These are phyloP conservation scores for Amblyjoppa fuscipennis DNA, from an alignment of 2,888 invertebrate genomes.

Conservation along the genomic window DNA sequence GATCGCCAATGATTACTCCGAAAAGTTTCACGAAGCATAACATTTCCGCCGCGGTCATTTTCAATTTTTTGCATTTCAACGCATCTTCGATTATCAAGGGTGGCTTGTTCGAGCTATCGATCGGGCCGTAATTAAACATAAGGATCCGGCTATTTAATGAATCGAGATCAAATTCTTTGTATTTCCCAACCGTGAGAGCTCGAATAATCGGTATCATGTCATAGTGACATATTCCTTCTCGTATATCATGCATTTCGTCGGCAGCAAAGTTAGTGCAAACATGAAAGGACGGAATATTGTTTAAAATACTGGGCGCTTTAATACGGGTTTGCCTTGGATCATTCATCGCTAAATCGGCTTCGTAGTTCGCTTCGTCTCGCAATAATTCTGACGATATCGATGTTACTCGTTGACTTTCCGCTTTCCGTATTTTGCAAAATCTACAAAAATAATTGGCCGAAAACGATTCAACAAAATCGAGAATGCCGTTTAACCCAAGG, in stretches of 20 bases:
- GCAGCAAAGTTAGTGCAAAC: conserved; percentile 3
- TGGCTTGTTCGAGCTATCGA: conserved; percentile 63
- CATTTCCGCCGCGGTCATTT: conserved; percentile 71
- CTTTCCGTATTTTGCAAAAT: conserved; percentile 62
- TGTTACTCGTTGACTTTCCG: conserved; percentile 1
- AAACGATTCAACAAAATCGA: conserved; percentile 72
- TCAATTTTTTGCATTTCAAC: conserved; percentile 64
- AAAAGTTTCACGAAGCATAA: conserved; percentile 65
- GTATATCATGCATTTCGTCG: conserved; percentile 49
- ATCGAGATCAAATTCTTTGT: conserved; percentile 60
- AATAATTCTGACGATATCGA: conserved; percentile 6
- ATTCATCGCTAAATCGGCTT: conserved; percentile 32
- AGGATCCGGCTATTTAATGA: conserved; percentile 61
- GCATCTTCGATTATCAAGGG: conserved; percentile 53
- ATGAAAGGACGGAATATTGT: conserved; percentile 40
- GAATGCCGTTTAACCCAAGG: conserved; percentile 70
- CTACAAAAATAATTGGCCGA: conserved; percentile 66
- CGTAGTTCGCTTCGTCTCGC: conserved; percentile 26
- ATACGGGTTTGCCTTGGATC: conserved; percentile 36
- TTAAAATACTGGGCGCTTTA: conserved; percentile 21
- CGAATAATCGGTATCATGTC: conserved; percentile 41
- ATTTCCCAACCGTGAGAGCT: background rate
- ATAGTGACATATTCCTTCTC: conserved; percentile 45
- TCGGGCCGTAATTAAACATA: conserved; percentile 63
- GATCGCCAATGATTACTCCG: conserved; percentile 67